phyloP scores from a whole-genome alignment of 2,797 vertebrate species.

The Galago senegalensis region DNA sequence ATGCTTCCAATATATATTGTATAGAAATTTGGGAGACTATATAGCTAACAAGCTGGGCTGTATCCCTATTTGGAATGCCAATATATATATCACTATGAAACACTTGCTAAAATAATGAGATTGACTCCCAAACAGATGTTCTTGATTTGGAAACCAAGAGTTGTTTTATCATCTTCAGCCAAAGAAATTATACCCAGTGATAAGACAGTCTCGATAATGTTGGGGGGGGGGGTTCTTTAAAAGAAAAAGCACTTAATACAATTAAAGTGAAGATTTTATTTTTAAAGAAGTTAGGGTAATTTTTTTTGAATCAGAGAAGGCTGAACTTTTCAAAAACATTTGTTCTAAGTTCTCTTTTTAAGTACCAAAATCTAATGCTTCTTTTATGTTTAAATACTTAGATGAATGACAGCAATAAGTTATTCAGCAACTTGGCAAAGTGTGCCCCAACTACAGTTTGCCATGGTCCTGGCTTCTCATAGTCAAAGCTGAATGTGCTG shows the following conservation, averaged over 20 bases:
- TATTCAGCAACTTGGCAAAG: slow-evolving; percentile 1
- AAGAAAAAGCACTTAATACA: neutral
- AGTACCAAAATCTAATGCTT: neutral
- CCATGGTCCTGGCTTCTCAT: neutral
- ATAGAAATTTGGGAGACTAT: neutral
- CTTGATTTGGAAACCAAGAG: neutral
- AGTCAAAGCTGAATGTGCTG: neutral
- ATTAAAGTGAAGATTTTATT: neutral
- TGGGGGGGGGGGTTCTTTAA: neutral
- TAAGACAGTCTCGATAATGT: neutral
- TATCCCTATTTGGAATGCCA: neutral
- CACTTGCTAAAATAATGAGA: neutral
- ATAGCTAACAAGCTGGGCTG: neutral
- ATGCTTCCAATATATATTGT: neutral
- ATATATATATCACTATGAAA: neutral
- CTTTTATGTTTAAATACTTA: neutral
- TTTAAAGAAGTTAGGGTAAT: neutral
- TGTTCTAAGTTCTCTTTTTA: neutral
- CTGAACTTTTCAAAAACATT: neutral
- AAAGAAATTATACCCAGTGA: neutral
- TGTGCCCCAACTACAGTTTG: neutral
- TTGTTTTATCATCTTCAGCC: neutral
- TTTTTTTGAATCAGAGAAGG: slow-evolving; percentile 48
- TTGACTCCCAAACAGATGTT: neutral
- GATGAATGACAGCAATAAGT: neutral